A percentile compares a stretch with the other conserved stretches of the same genome.
Conservation (phyloP, 1,140 invertebrate genomes). For the Liolophura sinensis region DNA sequence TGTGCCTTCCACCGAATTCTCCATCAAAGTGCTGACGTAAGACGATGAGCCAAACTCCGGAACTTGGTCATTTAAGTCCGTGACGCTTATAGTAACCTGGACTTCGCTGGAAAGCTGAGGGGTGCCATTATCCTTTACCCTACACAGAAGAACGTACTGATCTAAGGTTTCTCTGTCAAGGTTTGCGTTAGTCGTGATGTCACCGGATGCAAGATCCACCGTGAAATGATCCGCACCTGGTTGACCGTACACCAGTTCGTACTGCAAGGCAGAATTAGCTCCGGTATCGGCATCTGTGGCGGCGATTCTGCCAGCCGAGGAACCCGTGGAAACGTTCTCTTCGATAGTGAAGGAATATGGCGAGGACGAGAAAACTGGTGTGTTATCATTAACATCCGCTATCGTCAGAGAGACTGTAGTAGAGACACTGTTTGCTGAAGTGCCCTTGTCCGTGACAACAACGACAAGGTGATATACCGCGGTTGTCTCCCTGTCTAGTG, state of each 20-base stretch:
- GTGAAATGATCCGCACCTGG: constrained; percentile 22
- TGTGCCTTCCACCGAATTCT: constrained; percentile 21
- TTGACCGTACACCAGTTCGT: constrained; percentile 20
- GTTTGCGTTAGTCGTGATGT: constrained; percentile 21
- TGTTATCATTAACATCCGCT: constrained; percentile 35
- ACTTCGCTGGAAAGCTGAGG: not conserved
- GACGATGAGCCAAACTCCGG: constrained; percentile 20
- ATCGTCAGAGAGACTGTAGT: constrained; percentile 24
- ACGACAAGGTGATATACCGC: constrained; percentile 23
- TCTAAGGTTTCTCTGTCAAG: constrained; percentile 30
- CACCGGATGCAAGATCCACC: constrained; percentile 21
- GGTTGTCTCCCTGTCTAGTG: constrained; percentile 31
- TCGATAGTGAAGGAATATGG: constrained; percentile 20
- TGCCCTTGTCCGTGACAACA: constrained; percentile 30
- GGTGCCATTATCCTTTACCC: not conserved
- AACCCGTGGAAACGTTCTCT: constrained; percentile 19
- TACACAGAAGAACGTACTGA: constrained; percentile 5
- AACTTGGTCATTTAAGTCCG: constrained; percentile 35
- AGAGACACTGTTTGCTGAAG: constrained; percentile 9
- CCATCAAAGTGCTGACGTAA: constrained; percentile 25
- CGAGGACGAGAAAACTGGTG: constrained; percentile 17
- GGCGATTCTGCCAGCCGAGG: constrained; percentile 11
- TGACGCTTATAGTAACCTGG: constrained; percentile 28
- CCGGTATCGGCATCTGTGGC: constrained; percentile 30
- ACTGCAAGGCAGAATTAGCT: constrained; percentile 25